Conservation (phyloP, 2,113 vertebrate species). For the Lynx canadensis region DNA sequence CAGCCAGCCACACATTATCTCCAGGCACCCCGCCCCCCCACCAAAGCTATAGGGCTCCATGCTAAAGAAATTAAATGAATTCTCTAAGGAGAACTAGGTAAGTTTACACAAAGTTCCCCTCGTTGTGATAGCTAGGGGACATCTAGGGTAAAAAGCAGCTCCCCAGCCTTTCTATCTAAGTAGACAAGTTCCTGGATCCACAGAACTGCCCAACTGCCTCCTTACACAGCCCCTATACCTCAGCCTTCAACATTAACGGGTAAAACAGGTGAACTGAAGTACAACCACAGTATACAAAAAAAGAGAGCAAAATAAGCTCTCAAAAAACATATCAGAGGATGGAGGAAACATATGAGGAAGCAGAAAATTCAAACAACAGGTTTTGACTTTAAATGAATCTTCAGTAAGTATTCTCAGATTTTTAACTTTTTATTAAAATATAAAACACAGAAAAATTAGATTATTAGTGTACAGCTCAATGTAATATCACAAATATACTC, state of each 20-base stretch:
- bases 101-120: neutral
- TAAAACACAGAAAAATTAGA: neutral
- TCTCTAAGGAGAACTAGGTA: conserved; percentile 18
- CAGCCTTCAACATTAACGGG: neutral
- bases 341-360: neutral
- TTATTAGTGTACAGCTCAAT: neutral
- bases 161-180: neutral
- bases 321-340: neutral
- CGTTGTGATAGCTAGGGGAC: neutral
- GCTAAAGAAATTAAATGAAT: neutral
- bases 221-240: neutral
- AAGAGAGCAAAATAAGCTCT: neutral
- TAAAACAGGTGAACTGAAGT: neutral
- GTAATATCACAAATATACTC: neutral
- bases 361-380: neutral
- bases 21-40: neutral
- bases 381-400: neutral
- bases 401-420: neutral
- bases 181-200: neutral
- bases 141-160: neutral
- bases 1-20: neutral
- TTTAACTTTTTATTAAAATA: neutral
- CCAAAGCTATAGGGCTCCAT: neutral
- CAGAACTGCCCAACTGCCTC: neutral
- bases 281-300: neutral